Conservation (phyloP, 2,888 invertebrate genomes). For the Ditylenchus weischeri region DNA sequence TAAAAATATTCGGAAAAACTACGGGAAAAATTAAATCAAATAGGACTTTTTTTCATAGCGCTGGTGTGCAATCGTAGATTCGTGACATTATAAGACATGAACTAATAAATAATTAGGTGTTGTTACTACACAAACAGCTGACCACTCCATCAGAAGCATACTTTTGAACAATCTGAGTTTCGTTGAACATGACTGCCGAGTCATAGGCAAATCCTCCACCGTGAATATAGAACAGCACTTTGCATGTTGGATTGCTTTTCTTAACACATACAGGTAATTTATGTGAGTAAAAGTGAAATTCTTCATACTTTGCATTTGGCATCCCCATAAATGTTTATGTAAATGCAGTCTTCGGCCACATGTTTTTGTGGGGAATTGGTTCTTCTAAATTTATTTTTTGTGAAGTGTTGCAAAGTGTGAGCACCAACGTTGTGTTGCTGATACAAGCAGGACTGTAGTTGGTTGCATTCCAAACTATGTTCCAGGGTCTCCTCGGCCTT, state of each 20-base stretch:
- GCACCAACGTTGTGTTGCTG: slow-evolving; percentile 36
- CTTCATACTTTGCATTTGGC: slow-evolving; percentile 32
- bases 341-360: slow-evolving; percentile 46
- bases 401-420: neutral
- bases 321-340: slow-evolving; percentile 42
- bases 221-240: slow-evolving; percentile 21
- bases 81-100: too few relatives aligned
- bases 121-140: neutral
- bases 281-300: neutral
- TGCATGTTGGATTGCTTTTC: slow-evolving; percentile 6
- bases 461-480: slow-evolving; percentile 36
- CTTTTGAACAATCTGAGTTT: slow-evolving; percentile 37
- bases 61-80: too few relatives aligned
- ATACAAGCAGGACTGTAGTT: slow-evolving; percentile 45
- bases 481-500: slow-evolving; percentile 35
- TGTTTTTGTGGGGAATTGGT: slow-evolving; percentile 39
- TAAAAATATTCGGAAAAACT: too few relatives aligned
- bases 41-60: too few relatives aligned
- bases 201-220: slow-evolving; percentile 19
- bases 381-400: neutral
- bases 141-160: slow-evolving; percentile 38
- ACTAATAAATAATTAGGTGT: too few relatives aligned
- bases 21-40: too few relatives aligned
- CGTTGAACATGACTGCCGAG: slow-evolving; percentile 52
- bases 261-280: neutral